Base-by-base conservation (phyloP, 2,797 vertebrate species). In the Poecilia wingei region DNA sequence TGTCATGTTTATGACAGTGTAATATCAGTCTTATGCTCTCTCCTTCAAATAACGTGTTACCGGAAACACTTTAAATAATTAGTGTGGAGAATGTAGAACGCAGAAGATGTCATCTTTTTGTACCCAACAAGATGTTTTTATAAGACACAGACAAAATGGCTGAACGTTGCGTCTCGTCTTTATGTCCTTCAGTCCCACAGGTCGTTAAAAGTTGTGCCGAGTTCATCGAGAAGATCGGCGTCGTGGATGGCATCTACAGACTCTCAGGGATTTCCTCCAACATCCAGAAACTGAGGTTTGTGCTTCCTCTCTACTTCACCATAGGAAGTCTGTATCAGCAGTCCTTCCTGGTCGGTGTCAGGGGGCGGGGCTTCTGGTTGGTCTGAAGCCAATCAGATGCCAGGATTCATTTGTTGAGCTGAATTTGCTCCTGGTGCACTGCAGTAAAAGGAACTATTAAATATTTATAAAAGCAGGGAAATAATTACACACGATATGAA, bases 191-290 rank as follows among this genome's bases (percentile, higher is more conserved):
- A 99, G 98, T 99, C 59, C 98, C 98, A 68, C 98, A 99, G 96
- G 98, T 99, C 82, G 97, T 99, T 79, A 97, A 97, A 89, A 98
- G 97, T 94, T 99, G 98, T 81, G 96, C 97, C 0, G 98, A 99
- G 3, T 99, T 99, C 93, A 99, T 99, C 12, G 98, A 99, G 94
- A 98, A 97, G 43, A 94, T 97, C 18, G 98, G 98, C 64, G 98
- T 99, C 0, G 97, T 99, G 93, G 98, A 99, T n/a, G 98, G 98
- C 6, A 99, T 99, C 73, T 99, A 99, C 86, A 97, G 98, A 3
- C 96, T 99, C 7, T 99, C 98, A 0, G 98, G 98, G 9, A 98
- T 99, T 64, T 98, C 98, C 3, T 99, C 98, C 86, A 99, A 99
- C 92, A 99, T 98, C 92, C 98, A 99, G 95, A 98, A 98, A 77